phyloP scores from a whole-genome alignment of 2,888 invertebrate species.

The Polia nebulosa region DNA sequence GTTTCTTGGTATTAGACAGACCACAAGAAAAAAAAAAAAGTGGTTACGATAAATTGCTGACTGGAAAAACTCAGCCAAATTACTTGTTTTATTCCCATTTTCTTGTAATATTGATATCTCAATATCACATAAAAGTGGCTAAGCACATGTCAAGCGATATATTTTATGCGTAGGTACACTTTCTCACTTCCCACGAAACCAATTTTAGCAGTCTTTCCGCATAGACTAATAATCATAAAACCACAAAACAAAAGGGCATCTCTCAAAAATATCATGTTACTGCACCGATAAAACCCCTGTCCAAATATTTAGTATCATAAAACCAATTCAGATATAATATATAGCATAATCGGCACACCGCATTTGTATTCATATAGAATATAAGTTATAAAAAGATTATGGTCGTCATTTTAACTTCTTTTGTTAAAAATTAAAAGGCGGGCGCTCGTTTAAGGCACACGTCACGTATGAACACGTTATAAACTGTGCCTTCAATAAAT shows the following conservation, averaged over 20 bases:
- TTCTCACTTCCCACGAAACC: constrained; percentile 65
- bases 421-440: constrained; percentile 86
- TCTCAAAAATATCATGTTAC: constrained; percentile 89
- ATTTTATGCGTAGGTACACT: constrained; percentile 49
- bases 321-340: constrained; percentile 89
- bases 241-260: constrained; percentile 82
- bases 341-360: constrained; percentile 86
- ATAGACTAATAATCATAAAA: constrained; percentile 88
- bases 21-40: too few species aligned
- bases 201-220: constrained; percentile 87
- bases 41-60: background rate
- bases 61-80: background rate
- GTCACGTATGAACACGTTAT: constrained; percentile 88
- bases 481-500: constrained; percentile 86
- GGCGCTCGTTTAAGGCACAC: constrained; percentile 80
- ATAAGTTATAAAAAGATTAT: constrained; percentile 86
- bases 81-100: background rate
- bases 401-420: constrained; percentile 87
- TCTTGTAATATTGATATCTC: background rate
- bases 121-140: constrained; percentile 7
- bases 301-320: constrained; percentile 90
- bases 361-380: constrained; percentile 87
- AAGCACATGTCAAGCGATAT: constrained; percentile 8
- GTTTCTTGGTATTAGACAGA: background rate
- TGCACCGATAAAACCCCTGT: constrained; percentile 87